Conservation (phyloP, 2,113 vertebrate genomes). For the Trogon melanurus region DNA sequence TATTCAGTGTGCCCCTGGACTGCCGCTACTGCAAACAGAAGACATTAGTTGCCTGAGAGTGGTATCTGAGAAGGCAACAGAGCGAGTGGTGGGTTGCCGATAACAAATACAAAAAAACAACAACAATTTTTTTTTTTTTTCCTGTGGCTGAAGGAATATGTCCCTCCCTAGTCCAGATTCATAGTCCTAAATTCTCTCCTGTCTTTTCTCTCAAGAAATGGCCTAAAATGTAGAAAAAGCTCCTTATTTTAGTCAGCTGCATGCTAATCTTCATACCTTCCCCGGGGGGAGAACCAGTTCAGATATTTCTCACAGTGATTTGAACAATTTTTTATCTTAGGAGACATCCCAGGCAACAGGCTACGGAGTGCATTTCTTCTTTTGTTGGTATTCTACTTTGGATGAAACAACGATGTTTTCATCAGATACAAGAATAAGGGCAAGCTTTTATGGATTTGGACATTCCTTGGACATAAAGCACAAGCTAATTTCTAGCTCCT, state of each 20-base stretch:
- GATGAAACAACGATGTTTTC: not conserved
- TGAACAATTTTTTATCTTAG: not conserved
- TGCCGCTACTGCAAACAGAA: not conserved
- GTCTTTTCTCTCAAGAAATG: not conserved
- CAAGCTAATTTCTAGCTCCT: not conserved
- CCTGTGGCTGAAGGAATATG: not conserved
- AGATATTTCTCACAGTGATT: not conserved
- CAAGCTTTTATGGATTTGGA: not conserved
- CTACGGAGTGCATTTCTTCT: not conserved
- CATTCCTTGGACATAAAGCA: not conserved
- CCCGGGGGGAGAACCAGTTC: not conserved
- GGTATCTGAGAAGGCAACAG: not conserved
- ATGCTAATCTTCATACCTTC: not conserved
- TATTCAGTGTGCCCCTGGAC: not conserved
- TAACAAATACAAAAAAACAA: not conserved
- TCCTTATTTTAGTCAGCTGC: not conserved
- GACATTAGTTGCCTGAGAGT: not conserved
- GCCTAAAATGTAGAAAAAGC: not conserved
- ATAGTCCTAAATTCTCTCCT: not conserved
- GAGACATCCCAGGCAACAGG: not conserved
- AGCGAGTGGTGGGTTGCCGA: not conserved
- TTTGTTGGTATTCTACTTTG: not conserved
- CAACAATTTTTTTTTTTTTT: no score
- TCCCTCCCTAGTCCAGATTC: not conserved
- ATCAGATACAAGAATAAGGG: not conserved